Evolutionary conservation across 2,113 vertebrate species (phyloP), one percentile per base, ranked within the genome.

Genomic region (Crotalus tigris): DNA sequence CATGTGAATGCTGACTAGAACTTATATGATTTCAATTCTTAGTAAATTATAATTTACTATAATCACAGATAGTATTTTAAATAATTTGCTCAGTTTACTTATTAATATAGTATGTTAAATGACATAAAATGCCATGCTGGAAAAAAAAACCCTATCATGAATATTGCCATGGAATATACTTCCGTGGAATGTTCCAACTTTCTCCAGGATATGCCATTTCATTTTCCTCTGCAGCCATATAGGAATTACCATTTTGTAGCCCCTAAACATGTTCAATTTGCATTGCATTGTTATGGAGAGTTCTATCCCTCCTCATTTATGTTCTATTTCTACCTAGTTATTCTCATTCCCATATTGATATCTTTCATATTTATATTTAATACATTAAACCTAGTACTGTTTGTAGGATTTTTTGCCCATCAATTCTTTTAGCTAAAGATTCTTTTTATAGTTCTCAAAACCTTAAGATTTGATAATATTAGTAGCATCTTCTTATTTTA

Each of bases 1-100:
- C 97, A 97, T 92, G 92, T 97, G 97, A 97, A 97, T 98, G 97
- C 97, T 98, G 97, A 98, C 97, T 97, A 97, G 97, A 94, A 96
- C 23, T 87, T 87, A 87, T 97, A 97, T 97, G 96, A 97, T 97
- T 97, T 97, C 97, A 97, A 96, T 96, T 97, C 29, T 93, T 97
- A 97, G 97, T 97, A 95, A 96, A 97, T 95, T 97, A 54, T 49
- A 55, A 26, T 24, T 85, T 39, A 89, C 46, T n/a, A 24, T 59
- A 57, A 86, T 44, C 55, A 51, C 8, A n/a, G 23, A 53, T 87
- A 51, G 4, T 33, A 92, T 39, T 54, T 39, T 23, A 81, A 58
- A 10, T 26, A 49, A 90, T 17, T 64, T 90, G 39, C 13, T 64
- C 29, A 9, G 46, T 53, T 85, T 93, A 61, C 13, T 90, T 54